These are phyloP conservation scores for Mus musculus DNA, from an alignment of 2,113 vertebrate species.

Conservation along the genomic window GRCm39 chr4:134411001-134411500, in stretches of 20 bases:
- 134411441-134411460: not conserved
- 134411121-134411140: not conserved
- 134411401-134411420: conserved; percentile 54
- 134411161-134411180: not conserved
- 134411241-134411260: not conserved
- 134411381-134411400: conserved; percentile 16
- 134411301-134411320: not conserved
- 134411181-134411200: not conserved
- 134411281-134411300: not conserved
- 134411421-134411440: conserved; percentile 45
- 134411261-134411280: not conserved
- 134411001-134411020: no score
- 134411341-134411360: conserved; percentile 50
- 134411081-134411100: not conserved
- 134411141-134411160: not conserved
- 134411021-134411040: not conserved
- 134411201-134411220: not conserved
- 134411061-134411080: not conserved
- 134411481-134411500: not conserved
- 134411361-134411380: conserved; percentile 67
- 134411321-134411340: conserved; percentile 29
- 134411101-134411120: not conserved
- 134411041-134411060: not conserved
- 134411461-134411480: not conserved
- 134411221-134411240: not conserved